Evolutionary conservation across 1,140 invertebrate species (phyloP).

Genomic region (Drosophila biarmipes): DNA sequence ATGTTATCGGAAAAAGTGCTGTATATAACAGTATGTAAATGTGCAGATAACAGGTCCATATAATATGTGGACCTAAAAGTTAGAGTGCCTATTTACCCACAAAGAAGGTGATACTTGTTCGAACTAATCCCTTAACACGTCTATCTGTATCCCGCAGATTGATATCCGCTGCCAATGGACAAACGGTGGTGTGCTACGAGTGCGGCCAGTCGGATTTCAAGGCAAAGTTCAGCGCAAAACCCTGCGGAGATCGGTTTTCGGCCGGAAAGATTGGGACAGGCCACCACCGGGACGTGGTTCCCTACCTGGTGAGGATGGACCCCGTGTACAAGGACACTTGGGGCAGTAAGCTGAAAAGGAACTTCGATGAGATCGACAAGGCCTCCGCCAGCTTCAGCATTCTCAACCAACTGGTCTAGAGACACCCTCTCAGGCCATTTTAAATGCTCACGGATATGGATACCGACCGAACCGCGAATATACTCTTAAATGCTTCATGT

Average conservation of each 20-base stretch:
- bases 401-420: slow-evolving; percentile 73
- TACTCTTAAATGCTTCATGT: slow-evolving; percentile 64
- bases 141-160: slow-evolving; percentile 26
- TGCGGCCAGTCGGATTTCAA: slow-evolving; percentile 53
- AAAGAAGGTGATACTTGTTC: background rate
- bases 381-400: slow-evolving; percentile 74
- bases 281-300: slow-evolving; percentile 27
- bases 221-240: slow-evolving; percentile 23
- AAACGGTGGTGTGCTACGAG: slow-evolving; percentile 51
- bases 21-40: slow-evolving; percentile 33
- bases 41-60: slow-evolving; percentile 25
- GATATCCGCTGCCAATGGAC: slow-evolving; percentile 42
- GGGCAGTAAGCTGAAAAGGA: slow-evolving; percentile 69
- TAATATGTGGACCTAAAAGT: slow-evolving; percentile 4
- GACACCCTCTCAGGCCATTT: slow-evolving; percentile 13
- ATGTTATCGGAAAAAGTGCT: slow-evolving; percentile 37
- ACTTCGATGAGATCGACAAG: slow-evolving; percentile 75
- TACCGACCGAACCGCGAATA: slow-evolving; percentile 16
- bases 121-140: background rate
- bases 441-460: slow-evolving; percentile 23
- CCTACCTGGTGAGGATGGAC: slow-evolving; percentile 46
- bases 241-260: slow-evolving; percentile 24
- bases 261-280: slow-evolving; percentile 12
- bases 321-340: slow-evolving; percentile 58
- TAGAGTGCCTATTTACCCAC: background rate